Conservation (phyloP, 2,888 invertebrate species). For the Conistra vaccinii region DNA sequence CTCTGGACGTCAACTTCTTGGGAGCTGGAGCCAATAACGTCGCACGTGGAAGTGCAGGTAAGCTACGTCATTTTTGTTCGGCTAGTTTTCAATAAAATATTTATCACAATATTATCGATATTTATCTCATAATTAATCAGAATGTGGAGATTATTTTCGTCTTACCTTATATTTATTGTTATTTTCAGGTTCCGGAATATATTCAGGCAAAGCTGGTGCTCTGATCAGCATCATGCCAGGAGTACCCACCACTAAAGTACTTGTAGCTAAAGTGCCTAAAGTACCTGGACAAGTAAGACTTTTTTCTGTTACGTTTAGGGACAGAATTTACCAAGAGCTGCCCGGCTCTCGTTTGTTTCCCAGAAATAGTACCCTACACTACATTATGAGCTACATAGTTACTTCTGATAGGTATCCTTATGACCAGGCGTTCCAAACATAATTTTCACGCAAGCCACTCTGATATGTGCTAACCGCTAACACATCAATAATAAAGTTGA, state of each 20-base stretch:
- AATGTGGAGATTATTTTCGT: neutral
- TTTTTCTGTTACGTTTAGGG: neutral
- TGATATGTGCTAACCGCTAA: too few species aligned
- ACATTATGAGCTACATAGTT: neutral
- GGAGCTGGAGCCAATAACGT: conserved; percentile 93
- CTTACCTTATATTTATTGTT: neutral
- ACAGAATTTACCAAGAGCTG: neutral
- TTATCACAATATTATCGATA: too few species aligned
- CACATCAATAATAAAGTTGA: too few species aligned
- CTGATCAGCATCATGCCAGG: conserved; percentile 87
- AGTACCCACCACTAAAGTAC: conserved; percentile 79
- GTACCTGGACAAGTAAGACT: conserved; percentile 81
- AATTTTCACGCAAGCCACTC: too few species aligned
- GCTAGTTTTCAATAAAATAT: too few species aligned
- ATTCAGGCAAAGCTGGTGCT: conserved; percentile 89
- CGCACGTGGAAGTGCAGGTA: conserved; percentile 88
- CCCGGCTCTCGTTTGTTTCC: neutral
- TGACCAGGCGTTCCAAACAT: too few species aligned
- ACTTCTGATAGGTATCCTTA: neutral
- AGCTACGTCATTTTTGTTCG: neutral
- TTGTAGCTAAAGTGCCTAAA: conserved; percentile 87
- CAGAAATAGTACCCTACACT: neutral
- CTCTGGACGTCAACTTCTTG: conserved; percentile 93
- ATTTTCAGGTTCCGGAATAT: conserved; percentile 93
- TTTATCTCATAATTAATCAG: too few species aligned